Base-by-base conservation (phyloP, 2,888 invertebrate species). In the Epirrhoe tristata region DNA sequence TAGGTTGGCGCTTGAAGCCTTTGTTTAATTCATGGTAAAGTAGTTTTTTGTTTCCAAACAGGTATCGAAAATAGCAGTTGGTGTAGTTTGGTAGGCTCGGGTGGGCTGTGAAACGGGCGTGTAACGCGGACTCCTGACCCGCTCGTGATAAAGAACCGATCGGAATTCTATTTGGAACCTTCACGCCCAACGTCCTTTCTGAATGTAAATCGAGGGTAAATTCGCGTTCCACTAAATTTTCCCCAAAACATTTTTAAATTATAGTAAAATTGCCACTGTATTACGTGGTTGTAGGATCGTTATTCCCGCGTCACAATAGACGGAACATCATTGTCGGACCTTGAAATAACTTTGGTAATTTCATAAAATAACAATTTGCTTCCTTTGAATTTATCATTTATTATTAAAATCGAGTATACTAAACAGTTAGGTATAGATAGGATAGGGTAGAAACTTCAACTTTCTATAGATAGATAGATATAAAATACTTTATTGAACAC, bases 91-190 rank as follows among this genome's bases (percentile, higher is more conserved):
- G 48, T 48, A 43, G 56, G 12, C 46, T 5, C 10, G 60, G 61
- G 55, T 62, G 14, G 63, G 62, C 51, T 59, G 67, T 66, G 72
- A 66, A 70, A 72, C 74, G 68, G 74, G 65, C 77, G 74, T 79
- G 81, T 77, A 80, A 79, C 73, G 78, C 74, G 78, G 79, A 79
- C 81, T 80, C 75, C 79, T 82, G 81, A 83, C 82, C 82, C 79
- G 77, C 77, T 78, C 80, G 81, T 80, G 83, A 82, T 84, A 81
- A 83, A 87, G 85, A 88, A 89, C 86, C 85, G 90, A 85, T 83
- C 84, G 89, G 88, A 90, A 91, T 92, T 92, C 90, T 89, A 91
- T 92, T 90, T 89, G 80, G 87, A 81, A 87, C 89, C 86, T 85
- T 78, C 84, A 80, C 69, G 76, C 81, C 81, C 83, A 79, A 62